Conservation (phyloP, 2,888 invertebrate species). For the Odontocolon sp. region DNA sequence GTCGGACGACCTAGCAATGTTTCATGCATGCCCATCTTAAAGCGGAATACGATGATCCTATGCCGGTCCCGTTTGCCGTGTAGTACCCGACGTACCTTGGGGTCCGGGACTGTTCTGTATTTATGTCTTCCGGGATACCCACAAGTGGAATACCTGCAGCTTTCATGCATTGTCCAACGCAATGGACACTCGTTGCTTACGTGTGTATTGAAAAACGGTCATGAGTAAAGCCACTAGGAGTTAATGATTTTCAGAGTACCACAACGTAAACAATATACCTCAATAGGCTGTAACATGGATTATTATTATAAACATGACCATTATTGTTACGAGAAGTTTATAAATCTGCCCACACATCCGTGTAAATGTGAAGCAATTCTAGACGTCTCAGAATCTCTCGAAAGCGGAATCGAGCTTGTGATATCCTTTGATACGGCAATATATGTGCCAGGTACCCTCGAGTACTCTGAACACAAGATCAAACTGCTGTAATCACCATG, state of each 20-base stretch:
- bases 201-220: too few relatives aligned
- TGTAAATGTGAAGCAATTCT: background rate
- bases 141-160: background rate
- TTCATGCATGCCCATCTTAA: conserved; percentile 48
- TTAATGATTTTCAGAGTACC: too few relatives aligned
- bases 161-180: conserved; percentile 3
- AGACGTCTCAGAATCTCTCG: background rate
- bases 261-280: too few relatives aligned
- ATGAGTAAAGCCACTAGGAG: too few relatives aligned
- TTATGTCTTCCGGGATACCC: conserved; percentile 29
- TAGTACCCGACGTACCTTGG: background rate
- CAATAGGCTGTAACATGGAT: too few relatives aligned
- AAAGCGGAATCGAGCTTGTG: too few relatives aligned
- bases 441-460: too few relatives aligned
- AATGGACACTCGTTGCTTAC: background rate
- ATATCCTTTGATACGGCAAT: too few relatives aligned
- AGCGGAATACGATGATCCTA: background rate
- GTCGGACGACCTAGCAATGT: conserved; percentile 26
- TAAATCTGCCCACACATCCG: background rate
- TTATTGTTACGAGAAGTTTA: conserved; percentile 7
- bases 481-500: too few relatives aligned
- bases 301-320: too few relatives aligned
- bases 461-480: too few relatives aligned
- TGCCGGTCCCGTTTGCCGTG: conserved; percentile 24
- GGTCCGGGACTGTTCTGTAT: conserved; percentile 24